These are phyloP conservation scores for Drosophila monieri DNA, from an alignment of 2,888 invertebrate genomes.

Conservation along the genomic window DNA sequence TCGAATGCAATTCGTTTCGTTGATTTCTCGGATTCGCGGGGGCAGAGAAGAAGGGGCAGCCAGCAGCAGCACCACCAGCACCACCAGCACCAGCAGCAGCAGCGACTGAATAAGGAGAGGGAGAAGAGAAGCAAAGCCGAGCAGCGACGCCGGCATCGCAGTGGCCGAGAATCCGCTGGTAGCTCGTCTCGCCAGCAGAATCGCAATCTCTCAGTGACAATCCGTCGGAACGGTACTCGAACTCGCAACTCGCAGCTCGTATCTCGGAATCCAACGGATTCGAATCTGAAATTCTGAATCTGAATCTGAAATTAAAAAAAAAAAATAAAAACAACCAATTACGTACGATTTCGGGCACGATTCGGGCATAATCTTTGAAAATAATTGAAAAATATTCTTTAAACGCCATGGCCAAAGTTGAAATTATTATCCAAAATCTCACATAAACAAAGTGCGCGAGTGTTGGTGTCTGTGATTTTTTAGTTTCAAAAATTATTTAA, in stretches of 20 bases:
- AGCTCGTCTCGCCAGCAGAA: constrained; percentile 32
- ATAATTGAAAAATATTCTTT: constrained; percentile 10
- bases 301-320: constrained; percentile 1
- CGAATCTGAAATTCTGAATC: constrained; percentile 25
- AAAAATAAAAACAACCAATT: constrained; percentile 12
- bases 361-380: constrained; percentile 15
- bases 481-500: constrained; percentile 16
- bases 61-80: neutral
- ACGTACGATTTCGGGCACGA: constrained; percentile 8
- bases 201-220: constrained; percentile 74
- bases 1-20: constrained; percentile 79
- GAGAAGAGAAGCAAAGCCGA: constrained; percentile 11
- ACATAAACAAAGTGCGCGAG: constrained; percentile 31
- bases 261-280: constrained; percentile 25
- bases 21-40: constrained; percentile 73
- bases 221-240: constrained; percentile 78
- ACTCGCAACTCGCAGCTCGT: constrained; percentile 22
- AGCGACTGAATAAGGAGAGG: neutral
- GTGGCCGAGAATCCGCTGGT: constrained; percentile 40
- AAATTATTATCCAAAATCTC: constrained; percentile 4
- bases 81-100: neutral
- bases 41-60: constrained; percentile 14
- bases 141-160: constrained; percentile 28
- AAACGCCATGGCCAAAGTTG: constrained; percentile 10
- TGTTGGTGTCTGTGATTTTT: constrained; percentile 32